A percentile compares a stretch with the other conserved stretches of the same genome.
phyloP scores from a whole-genome alignment of 1,140 invertebrate species.

The Caenorhabditis latens region DNA sequence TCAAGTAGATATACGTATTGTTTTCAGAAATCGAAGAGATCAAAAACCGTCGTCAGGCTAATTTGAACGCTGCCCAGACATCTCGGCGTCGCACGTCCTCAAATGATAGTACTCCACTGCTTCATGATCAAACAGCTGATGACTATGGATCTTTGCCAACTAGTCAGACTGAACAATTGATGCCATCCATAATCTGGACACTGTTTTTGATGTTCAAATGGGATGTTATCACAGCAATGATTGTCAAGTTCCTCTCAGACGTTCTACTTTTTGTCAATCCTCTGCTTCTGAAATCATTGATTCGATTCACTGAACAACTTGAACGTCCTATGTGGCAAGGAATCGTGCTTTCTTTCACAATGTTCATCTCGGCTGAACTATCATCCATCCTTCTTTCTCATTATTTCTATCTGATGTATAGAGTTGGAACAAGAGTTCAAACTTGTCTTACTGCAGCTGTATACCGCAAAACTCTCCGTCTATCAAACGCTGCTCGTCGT shows the following conservation, averaged over 20 bases:
- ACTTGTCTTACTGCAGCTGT: slow-evolving; percentile 70
- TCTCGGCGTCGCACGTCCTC: background rate
- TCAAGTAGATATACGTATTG: background rate
- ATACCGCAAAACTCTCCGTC: slow-evolving; percentile 76
- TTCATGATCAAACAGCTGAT: slow-evolving; percentile 16
- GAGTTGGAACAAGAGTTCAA: slow-evolving; percentile 70
- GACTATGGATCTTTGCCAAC: slow-evolving; percentile 55
- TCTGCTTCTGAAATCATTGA: slow-evolving; percentile 70
- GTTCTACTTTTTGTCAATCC: slow-evolving; percentile 73
- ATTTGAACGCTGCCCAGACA: background rate
- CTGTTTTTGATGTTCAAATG: slow-evolving; percentile 63
- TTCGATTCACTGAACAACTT: slow-evolving; percentile 70
- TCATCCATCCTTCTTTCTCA: slow-evolving; percentile 69
- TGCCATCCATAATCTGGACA: slow-evolving; percentile 72
- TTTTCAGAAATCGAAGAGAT: slow-evolving; percentile 1
- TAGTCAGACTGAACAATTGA: background rate
- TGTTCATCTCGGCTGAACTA: slow-evolving; percentile 70
- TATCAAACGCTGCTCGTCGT: slow-evolving; percentile 78
- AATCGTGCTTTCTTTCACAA: slow-evolving; percentile 66
- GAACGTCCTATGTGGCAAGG: slow-evolving; percentile 72
- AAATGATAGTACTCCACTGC: slow-evolving; percentile 45
- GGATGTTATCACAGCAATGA: slow-evolving; percentile 65
- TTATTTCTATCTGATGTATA: slow-evolving; percentile 72
- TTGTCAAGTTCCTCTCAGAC: slow-evolving; percentile 67
- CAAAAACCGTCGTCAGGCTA: background rate